Base-by-base conservation (phyloP, 2,113 vertebrate genomes). In the Phylloscopus trochiloides region DNA sequence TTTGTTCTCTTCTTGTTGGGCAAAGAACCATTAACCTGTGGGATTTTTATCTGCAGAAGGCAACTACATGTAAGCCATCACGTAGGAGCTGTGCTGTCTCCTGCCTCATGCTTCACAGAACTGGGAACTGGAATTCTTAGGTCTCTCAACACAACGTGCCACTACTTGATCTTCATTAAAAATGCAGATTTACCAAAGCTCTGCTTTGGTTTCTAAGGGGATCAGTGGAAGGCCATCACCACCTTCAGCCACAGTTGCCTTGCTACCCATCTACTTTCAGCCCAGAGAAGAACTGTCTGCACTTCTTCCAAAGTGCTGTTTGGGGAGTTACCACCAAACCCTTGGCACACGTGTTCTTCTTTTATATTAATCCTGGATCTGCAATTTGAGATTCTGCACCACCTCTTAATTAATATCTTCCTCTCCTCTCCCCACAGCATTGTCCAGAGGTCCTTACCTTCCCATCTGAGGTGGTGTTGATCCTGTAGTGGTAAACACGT, bases 401-500 rank as follows among this genome's bases (percentile, higher is more conserved):
- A 29, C 22, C 45, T 57, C 73, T 50, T 32, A 32, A 34, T 6
- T 11, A 32, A 15, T 0, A 29, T 1, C 61, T 26, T 18, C 28
- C 17, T 6, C 58, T 73, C 21, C 45, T 51, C 32, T 68, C 42
- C 57, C n/a, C 62, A 11, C 40, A 50, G 52, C 43, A 8, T 1
- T 31, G 51, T 5, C 6, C 38, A 26, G 61, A 76, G 74, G 32
- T 34, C 40, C 98, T 97, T 84, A 99, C 99, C 99, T 99, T 99
- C 91, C 98, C 98, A 52, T 99, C 99, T 1, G 99, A 97, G 85
- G 98, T 97, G 25, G 99, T 99, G 96, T 99, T 99, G 98, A 99
- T 99, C 96, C 99, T 98, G 98, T 99, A 99, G 98, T 99, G 99
- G 98, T 99, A 99, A 71, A 99, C 99, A 12, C 99, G 98, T 16